Evolutionary conservation across 2,888 invertebrate species (phyloP).

Genomic region (Dasysyrphus tricinctus): DNA sequence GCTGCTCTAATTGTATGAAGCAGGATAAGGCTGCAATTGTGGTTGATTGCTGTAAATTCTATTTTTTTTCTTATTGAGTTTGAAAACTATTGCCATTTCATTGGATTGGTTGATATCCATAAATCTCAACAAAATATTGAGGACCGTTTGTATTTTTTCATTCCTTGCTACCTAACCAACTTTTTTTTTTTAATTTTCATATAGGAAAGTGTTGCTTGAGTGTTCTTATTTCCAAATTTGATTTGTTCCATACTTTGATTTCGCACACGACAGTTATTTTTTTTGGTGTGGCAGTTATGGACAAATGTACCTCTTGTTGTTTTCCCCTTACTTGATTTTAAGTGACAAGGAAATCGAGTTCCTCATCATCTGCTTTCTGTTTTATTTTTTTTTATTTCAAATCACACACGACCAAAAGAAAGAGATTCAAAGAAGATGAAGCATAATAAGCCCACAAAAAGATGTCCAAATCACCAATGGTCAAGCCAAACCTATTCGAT

Average conservation of each 20-base stretch:
- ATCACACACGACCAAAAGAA: background rate
- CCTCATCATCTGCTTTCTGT: constrained; percentile 20
- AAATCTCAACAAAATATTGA: background rate
- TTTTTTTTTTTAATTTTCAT: background rate
- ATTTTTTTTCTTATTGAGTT: background rate
- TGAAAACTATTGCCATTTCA: background rate
- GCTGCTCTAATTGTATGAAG: too few relatives aligned
- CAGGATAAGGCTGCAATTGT: background rate
- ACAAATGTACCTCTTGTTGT: background rate
- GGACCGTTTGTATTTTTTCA: too few relatives aligned
- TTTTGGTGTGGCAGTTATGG: background rate
- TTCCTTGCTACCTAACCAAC: background rate
- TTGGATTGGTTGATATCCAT: background rate
- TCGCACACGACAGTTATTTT: constrained; percentile 33
- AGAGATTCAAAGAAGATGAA: constrained; percentile 10
- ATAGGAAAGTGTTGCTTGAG: background rate
- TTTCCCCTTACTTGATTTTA: background rate
- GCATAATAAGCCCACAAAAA: background rate
- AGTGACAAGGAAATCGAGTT: constrained; percentile 24
- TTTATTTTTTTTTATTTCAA: background rate
- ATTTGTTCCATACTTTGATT: constrained; percentile 2
- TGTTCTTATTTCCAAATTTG: background rate
- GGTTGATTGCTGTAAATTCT: background rate
- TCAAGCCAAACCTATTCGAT: background rate
- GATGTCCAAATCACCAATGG: background rate